phyloP scores from a whole-genome alignment of 2,888 invertebrate genomes.

The Epicampocera succincta region DNA sequence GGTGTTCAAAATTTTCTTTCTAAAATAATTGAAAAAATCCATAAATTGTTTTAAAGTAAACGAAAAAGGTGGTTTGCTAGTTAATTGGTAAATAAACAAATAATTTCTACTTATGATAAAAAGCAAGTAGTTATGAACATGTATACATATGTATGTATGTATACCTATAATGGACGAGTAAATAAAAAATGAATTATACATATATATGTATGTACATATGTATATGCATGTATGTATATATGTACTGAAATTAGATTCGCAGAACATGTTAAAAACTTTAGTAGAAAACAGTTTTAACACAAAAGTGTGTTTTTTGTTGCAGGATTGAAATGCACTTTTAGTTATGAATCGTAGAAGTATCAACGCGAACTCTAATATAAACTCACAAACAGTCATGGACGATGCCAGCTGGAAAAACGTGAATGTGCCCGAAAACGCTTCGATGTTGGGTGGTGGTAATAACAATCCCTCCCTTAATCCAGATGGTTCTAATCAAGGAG shows the following conservation, averaged over 20 bases:
- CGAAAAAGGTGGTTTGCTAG: constrained; percentile 37
- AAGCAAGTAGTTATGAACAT: constrained; percentile 33
- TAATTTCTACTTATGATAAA: neutral
- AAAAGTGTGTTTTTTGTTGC: neutral
- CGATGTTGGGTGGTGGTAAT: constrained; percentile 85
- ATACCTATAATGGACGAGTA: constrained; percentile 41
- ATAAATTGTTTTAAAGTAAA: constrained; percentile 21
- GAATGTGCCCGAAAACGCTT: constrained; percentile 87
- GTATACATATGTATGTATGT: constrained; percentile 25
- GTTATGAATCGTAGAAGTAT: constrained; percentile 91
- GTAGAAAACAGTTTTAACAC: neutral
- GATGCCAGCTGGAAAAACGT: constrained; percentile 91
- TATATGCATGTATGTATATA: constrained; percentile 13
- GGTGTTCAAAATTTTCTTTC: constrained; percentile 20
- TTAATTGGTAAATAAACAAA: neutral
- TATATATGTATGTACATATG: neutral
- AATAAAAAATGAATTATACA: constrained; percentile 44
- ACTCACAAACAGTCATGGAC: constrained; percentile 88
- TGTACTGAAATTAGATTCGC: neutral
- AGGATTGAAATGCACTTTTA: constrained; percentile 77
- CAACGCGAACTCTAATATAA: constrained; percentile 83
- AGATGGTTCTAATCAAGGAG: constrained; percentile 85
- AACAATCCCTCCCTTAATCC: constrained; percentile 84
- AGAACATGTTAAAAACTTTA: too few relatives aligned
- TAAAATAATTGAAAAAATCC: constrained; percentile 30